Conservation (phyloP, 30 jellyfish, hydroid and myxozoan species). For the Aurelia coerulea region DNA sequence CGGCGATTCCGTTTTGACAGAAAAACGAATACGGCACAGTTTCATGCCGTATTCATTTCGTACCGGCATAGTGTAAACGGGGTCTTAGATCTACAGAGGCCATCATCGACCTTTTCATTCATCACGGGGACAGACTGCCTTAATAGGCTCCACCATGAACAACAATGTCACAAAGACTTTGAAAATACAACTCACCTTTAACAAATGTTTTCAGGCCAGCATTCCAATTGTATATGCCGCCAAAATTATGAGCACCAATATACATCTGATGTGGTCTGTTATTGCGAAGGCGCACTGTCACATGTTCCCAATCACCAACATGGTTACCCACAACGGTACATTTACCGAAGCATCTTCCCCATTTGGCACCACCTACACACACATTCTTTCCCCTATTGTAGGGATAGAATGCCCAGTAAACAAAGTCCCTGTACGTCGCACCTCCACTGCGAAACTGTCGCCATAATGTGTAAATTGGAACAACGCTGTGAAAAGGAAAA, state of each 20-base stretch:
- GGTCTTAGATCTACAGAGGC: constrained; percentile 58
- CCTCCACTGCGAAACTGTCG: constrained; percentile 21
- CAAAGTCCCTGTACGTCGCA: constrained; percentile 14
- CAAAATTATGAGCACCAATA: too few species aligned
- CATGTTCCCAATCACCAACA: not conserved
- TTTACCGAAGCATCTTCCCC: constrained; percentile 12
- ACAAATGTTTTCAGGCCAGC: constrained; percentile 16
- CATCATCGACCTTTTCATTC: constrained; percentile 72
- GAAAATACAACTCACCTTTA: constrained; percentile 5
- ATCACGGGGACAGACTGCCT: not conserved
- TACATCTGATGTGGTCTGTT: too few species aligned
- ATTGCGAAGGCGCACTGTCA: too few species aligned
- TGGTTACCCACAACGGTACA: constrained; percentile 52
- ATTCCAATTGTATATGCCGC: too few species aligned
- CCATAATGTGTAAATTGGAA: constrained; percentile 40
- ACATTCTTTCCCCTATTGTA: constrained; percentile 5
- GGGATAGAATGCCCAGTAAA: constrained; percentile 64
- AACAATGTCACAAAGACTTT: too few species aligned
- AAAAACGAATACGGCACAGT: too few species aligned
- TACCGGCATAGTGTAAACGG: too few species aligned
- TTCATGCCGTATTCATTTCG: too few species aligned
- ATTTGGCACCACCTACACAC: constrained; percentile 34
- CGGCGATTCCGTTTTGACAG: too few species aligned
- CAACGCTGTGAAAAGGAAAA: constrained; percentile 2
- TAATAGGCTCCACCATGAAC: too few species aligned